Evolutionary conservation across 2,113 vertebrate genomes (phyloP).

Genomic region (Halcyon senegalensis): DNA sequence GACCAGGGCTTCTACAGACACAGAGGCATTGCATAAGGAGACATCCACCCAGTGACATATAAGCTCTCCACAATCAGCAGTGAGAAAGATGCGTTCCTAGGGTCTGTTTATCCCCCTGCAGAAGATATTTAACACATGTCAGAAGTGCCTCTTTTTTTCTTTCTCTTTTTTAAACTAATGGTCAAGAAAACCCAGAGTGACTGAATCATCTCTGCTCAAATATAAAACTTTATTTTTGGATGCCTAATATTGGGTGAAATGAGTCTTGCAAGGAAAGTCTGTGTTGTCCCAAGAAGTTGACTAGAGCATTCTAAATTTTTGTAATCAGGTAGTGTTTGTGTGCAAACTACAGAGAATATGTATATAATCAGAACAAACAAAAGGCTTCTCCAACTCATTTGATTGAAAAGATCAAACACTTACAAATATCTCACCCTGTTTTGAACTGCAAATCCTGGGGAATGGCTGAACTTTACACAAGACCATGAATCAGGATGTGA

Average conservation of each 20-base stretch:
- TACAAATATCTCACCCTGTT: constrained; percentile 27
- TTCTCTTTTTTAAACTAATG: neutral
- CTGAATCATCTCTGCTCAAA: neutral
- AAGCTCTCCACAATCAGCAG: neutral
- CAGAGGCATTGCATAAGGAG: neutral
- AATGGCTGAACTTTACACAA: constrained; percentile 61
- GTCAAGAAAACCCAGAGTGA: neutral
- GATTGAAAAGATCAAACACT: constrained; percentile 18
- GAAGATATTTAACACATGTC: neutral
- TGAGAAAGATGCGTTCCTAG: neutral
- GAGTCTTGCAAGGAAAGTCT: neutral
- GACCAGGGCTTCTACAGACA: neutral
- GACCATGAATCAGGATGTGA: neutral
- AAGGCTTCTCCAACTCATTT: neutral
- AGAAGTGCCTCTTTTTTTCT: neutral
- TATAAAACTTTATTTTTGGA: neutral
- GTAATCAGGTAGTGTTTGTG: neutral
- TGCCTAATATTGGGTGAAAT: neutral
- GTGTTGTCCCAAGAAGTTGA: neutral
- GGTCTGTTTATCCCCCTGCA: neutral
- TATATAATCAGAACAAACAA: neutral
- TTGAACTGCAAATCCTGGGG: constrained; percentile 60
- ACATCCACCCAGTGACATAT: neutral
- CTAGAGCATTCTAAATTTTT: neutral
- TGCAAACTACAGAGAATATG: neutral